Base-by-base conservation (phyloP, 2,888 invertebrate species). In the Pseudococcus viburni region DNA sequence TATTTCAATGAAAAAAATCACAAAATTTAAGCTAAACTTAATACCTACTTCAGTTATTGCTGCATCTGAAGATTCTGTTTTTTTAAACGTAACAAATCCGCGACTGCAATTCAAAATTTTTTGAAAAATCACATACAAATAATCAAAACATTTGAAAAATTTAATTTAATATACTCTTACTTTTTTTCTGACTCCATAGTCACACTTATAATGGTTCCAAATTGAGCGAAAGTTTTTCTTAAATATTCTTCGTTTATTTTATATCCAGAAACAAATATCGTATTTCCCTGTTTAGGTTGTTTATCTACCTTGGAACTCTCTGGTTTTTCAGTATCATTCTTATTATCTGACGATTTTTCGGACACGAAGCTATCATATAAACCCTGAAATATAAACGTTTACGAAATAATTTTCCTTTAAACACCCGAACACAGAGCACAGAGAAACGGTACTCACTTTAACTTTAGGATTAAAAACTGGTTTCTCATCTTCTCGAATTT, bases 11-110 rank as follows among this genome's bases (percentile, higher is more conserved):
- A 46, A 11, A 11, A 46, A 8, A 51, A 51, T 17, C 17, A 15
- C 15, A 51, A 51, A 51, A 51, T 51, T 15, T 1, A 51, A 51
- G 51, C 5, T 17, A 15, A 51, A 17, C 17, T 51, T 7, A 1
- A 33, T 33, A 89, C 89, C 90, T 90, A 91, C 90, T 90, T 97
- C 96, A 51, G 94, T 93, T 90, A 98, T 96, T 0, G 98, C 97
- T 89, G 95, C 94, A 89, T 96, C 95, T 3, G 98, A 96, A 84
- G 95, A 94, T 90, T 98, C 98, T 17, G 96, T 94, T 90, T 96
- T 96, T 89, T 98, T 97, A 92, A 98, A 98, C 3, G 98, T 97
- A 19, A 98, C 94, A 93, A 97, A 98, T 11, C 97, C 98, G 90
- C 95, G 95, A 91, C 97, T 97, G 92, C 88, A 42, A 85, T 19